Conservation (phyloP, 2,113 vertebrate species). For the Oceanodroma tethys region DNA sequence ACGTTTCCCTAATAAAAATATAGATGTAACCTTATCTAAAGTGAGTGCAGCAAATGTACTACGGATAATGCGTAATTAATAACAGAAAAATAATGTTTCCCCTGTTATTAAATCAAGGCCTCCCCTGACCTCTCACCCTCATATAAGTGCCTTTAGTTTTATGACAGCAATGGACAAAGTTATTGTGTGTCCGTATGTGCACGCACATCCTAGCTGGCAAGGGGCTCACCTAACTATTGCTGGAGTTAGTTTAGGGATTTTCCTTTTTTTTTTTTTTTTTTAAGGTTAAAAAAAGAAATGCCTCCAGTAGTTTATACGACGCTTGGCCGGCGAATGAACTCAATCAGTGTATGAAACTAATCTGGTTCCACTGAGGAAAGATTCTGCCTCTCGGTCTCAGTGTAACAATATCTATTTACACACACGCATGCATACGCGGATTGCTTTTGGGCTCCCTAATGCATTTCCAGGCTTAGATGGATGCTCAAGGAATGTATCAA, state of each 20-base stretch:
- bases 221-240: not conserved
- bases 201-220: not conserved
- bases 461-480: not conserved
- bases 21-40: slow-evolving; percentile 76
- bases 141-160: slow-evolving; percentile 72
- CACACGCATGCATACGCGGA: fast-evolving
- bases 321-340: slow-evolving; percentile 64
- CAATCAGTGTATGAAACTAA: slow-evolving; percentile 27
- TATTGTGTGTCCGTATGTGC: not conserved
- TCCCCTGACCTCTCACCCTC: slow-evolving; percentile 67
- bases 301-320: not conserved
- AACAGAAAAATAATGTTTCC: slow-evolving; percentile 75
- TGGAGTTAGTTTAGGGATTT: slow-evolving; percentile 20
- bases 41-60: slow-evolving; percentile 45
- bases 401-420: not conserved
- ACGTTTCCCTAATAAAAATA: slow-evolving; percentile 66
- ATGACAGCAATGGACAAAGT: slow-evolving; percentile 59
- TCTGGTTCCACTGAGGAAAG: slow-evolving; percentile 20
- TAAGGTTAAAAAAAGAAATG: not conserved
- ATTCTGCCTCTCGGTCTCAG: not conserved
- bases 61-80: slow-evolving; percentile 72
- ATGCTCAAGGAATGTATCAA: not conserved
- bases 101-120: slow-evolving; percentile 61
- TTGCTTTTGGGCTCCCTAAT: not conserved
- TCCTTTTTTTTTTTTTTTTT: not conserved